Evolutionary conservation across 1,140 invertebrate genomes (phyloP).

Genomic region (Zaprionus davidi): DNA sequence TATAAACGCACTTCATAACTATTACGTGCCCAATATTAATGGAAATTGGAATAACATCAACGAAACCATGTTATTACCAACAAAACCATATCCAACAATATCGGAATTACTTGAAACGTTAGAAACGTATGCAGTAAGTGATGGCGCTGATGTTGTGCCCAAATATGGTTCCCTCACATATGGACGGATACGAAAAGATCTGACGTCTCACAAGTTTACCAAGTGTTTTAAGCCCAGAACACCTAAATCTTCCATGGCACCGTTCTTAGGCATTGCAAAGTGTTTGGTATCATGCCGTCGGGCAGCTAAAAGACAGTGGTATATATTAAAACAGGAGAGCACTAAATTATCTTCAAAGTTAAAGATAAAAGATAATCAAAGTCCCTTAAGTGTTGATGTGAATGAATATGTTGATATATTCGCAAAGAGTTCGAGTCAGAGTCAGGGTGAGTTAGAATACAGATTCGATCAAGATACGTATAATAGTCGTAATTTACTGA

Average conservation of each 20-base stretch:
- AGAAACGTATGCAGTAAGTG: conserved; percentile 51
- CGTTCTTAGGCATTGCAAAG: conserved; percentile 71
- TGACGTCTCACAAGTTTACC: conserved; percentile 54
- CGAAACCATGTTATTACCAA: conserved; percentile 12
- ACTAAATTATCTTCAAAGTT: neutral
- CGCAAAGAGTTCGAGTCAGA: neutral
- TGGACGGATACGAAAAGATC: conserved; percentile 74
- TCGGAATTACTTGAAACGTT: conserved; percentile 16
- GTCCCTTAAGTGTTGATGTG: conserved; percentile 54
- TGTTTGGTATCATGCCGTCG: conserved; percentile 64
- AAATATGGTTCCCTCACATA: conserved; percentile 66
- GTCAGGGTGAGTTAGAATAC: neutral
- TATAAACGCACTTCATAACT: conserved; percentile 82
- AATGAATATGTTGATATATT: conserved; percentile 17
- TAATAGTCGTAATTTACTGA: neutral
- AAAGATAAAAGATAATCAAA: conserved; percentile 4
- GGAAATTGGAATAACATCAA: conserved; percentile 86
- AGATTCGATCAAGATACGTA: neutral
- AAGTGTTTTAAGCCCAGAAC: conserved; percentile 37
- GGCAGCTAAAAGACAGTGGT: conserved; percentile 15
- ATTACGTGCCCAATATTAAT: conserved; percentile 86
- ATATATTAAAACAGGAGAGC: neutral
- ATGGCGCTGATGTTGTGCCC: conserved; percentile 78
- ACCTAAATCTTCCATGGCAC: conserved; percentile 33
- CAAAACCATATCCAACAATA: conserved; percentile 15